phyloP scores from a whole-genome alignment of 2,888 invertebrate genomes.

The Drosophila subsilvestris region DNA sequence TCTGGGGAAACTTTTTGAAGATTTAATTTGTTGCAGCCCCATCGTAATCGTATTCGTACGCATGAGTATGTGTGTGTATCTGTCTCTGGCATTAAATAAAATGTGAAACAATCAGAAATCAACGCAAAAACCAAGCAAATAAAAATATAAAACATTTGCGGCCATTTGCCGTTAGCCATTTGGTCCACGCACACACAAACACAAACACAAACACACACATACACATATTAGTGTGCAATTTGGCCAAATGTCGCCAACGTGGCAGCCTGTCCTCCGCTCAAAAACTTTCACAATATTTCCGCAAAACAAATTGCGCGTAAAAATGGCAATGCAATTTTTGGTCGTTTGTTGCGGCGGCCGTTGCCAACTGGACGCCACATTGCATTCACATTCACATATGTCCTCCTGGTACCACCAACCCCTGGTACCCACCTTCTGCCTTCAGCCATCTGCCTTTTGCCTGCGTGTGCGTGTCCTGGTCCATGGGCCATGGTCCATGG shows the following conservation, averaged over 20 bases:
- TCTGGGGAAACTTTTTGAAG: slow-evolving; percentile 30
- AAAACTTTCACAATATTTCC: slow-evolving; percentile 78
- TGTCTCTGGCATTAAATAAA: slow-evolving; percentile 66
- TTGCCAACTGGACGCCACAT: slow-evolving; percentile 79
- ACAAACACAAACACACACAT: slow-evolving; percentile 18
- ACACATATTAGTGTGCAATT: slow-evolving; percentile 72
- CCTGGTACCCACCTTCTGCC: neutral
- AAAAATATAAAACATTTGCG: slow-evolving; percentile 72
- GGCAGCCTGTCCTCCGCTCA: slow-evolving; percentile 64
- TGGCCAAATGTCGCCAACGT: slow-evolving; percentile 78
- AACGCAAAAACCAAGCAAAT: slow-evolving; percentile 69
- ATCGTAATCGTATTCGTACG: neutral
- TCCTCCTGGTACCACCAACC: neutral
- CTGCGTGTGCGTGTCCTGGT: slow-evolving; percentile 45
- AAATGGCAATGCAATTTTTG: slow-evolving; percentile 80
- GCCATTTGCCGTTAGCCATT: slow-evolving; percentile 73
- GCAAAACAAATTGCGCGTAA: slow-evolving; percentile 78
- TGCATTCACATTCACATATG: slow-evolving; percentile 69
- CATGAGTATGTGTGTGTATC: neutral
- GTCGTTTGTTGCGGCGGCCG: slow-evolving; percentile 80
- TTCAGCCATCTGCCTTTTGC: neutral
- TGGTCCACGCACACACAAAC: slow-evolving; percentile 29
- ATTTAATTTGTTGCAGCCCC: slow-evolving; percentile 11
- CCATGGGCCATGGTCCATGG: slow-evolving; percentile 52
- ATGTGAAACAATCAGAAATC: slow-evolving; percentile 78